These are phyloP conservation scores for Dromaius novaehollandiae DNA, from an alignment of 2,113 vertebrate genomes.

Conservation along the genomic window DNA sequence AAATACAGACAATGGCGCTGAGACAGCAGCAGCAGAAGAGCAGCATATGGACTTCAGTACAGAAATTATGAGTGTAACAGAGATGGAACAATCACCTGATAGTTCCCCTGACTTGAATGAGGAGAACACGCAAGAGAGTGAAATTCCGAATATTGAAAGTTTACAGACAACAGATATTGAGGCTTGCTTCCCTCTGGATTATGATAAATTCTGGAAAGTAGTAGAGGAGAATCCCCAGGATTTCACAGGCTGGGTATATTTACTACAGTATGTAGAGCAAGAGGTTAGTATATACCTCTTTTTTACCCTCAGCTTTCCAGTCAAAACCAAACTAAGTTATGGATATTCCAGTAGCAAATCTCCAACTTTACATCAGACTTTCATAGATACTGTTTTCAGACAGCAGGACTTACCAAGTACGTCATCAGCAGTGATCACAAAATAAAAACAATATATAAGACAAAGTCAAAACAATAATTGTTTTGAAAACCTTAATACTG, in stretches of 20 bases:
- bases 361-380: background rate
- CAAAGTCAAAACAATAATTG: background rate
- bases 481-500: fast-evolving
- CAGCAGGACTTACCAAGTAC: background rate
- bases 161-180: slow-evolving; percentile 75
- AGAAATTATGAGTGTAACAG: slow-evolving; percentile 82
- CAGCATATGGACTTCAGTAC: slow-evolving; percentile 75
- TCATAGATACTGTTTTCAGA: fast-evolving
- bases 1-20: slow-evolving; percentile 35
- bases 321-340: fast-evolving
- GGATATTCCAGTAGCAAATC: background rate
- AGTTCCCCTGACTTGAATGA: slow-evolving; percentile 82
- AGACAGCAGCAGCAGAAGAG: slow-evolving; percentile 33
- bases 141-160: slow-evolving; percentile 64
- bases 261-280: slow-evolving; percentile 96
- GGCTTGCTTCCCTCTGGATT: slow-evolving; percentile 85
- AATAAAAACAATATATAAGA: fast-evolving
- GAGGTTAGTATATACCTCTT: slow-evolving; percentile 82
- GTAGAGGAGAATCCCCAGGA: slow-evolving; percentile 95
- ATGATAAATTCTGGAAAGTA: slow-evolving; percentile 92
- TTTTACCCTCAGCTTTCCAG: background rate
- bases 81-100: slow-evolving; percentile 86
- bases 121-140: slow-evolving; percentile 81
- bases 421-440: background rate
- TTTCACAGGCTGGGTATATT: slow-evolving; percentile 97